Base-by-base conservation (phyloP, 2,888 invertebrate species). In the Subacronicta megacephala region DNA sequence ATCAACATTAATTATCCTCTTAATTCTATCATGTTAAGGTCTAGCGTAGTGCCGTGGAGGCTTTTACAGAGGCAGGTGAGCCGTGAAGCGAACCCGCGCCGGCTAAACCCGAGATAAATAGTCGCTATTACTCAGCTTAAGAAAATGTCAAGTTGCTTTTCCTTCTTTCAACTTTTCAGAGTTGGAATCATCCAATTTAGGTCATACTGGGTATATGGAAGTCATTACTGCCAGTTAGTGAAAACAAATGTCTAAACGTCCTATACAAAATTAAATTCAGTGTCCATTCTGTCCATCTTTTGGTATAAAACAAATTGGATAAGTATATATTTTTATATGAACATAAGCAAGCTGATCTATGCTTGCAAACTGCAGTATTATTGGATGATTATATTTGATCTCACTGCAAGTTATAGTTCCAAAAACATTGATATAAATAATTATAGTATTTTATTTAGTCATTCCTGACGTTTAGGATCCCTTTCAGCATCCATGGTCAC, bases 1-100 rank as follows among this genome's bases (percentile, higher is more conserved):
- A 65, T 72, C 60, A 68, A 68, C 76, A 73, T 75, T 70, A 80
- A 79, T 78, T 76, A 68, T 71, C 54, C 66, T 31, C 62, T 64
- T 75, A 75, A 78, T 80, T 73, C 76, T 73, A 73, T 76, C 67
- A 64, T 45, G 65, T 62, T 50, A 59, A 54, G 56, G 54, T 31
- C 31, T 31, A 5, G 31, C n/a, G 4, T 58, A 44, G 46, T 35
- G 43, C 53, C 7, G n/a, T 5, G 47, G 36, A 45, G 50, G 70
- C 66, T 70, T 67, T 72, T 62, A 77, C 35, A 58, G 69, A 54
- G 72, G 53, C 72, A 77, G 75, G 72, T 77, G 79, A 65, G 61
- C 54, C 57, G 74, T 62, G 64, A 65, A 61, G 56, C 55, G 46
- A 49, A 41, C 54, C 44, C 49, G 35, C 58, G 26, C 45, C 29